phyloP scores from a whole-genome alignment of 2,797 vertebrate genomes.

The Balearica regulorum region DNA sequence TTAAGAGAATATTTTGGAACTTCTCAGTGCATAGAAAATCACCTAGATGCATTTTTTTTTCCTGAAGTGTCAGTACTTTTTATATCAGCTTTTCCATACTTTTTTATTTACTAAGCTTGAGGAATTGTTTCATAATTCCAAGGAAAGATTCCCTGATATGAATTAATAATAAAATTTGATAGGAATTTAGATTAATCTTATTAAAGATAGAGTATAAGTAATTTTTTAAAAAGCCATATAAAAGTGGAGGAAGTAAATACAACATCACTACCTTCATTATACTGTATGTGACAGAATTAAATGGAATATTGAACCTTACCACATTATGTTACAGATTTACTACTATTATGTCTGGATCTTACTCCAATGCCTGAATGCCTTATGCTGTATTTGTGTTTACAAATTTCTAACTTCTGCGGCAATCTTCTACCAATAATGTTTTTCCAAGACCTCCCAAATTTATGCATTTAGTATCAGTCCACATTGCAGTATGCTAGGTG shows the following conservation, averaged over 20 bases:
- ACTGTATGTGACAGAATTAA: neutral
- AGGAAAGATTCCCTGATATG: neutral
- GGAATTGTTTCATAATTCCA: neutral
- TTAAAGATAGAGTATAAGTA: neutral
- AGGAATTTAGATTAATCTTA: neutral
- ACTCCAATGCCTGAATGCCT: neutral
- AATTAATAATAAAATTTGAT: neutral
- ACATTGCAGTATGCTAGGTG: neutral
- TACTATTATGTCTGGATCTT: neutral
- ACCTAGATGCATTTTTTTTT: accelerated
- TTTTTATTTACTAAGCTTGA: neutral
- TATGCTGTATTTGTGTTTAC: neutral
- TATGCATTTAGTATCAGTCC: neutral
- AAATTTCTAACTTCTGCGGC: neutral
- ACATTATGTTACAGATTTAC: neutral
- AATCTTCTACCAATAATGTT: neutral
- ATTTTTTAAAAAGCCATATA: neutral
- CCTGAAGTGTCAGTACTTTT: neutral
- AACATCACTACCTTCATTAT: neutral
- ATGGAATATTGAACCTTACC: neutral
- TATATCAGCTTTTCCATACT: neutral
- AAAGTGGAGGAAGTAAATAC: neutral
- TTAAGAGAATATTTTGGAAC: neutral
- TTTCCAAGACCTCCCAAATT: neutral
- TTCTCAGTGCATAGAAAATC: neutral